phyloP scores from a whole-genome alignment of 1,140 invertebrate genomes.

The Chrysopa pallens region DNA sequence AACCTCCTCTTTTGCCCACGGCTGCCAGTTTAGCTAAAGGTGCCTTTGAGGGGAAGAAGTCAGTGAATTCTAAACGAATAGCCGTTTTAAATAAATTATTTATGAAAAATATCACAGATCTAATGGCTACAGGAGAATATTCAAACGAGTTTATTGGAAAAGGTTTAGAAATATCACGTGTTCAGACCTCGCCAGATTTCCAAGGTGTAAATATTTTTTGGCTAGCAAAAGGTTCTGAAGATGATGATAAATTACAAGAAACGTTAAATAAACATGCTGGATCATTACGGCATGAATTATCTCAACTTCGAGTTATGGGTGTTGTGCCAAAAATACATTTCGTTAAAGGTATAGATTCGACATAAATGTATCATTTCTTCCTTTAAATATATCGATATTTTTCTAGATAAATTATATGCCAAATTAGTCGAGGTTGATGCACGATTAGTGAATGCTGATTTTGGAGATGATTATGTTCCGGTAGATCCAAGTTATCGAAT shows the following conservation, averaged over 20 bases:
- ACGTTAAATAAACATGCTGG: slow-evolving; percentile 32
- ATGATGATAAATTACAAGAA: slow-evolving; percentile 27
- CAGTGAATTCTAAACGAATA: slow-evolving; percentile 21
- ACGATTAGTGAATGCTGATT: slow-evolving; percentile 34
- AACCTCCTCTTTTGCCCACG: not conserved
- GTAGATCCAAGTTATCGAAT: slow-evolving; percentile 22
- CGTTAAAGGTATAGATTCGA: slow-evolving; percentile 31
- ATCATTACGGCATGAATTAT: slow-evolving; percentile 43
- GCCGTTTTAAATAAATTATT: slow-evolving; percentile 57
- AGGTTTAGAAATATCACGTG: slow-evolving; percentile 46
- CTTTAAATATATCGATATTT: slow-evolving; percentile 4
- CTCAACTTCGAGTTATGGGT: slow-evolving; percentile 46
- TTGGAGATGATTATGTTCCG: slow-evolving; percentile 35
- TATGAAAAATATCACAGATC: slow-evolving; percentile 56
- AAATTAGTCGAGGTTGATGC: slow-evolving; percentile 33
- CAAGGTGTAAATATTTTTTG: slow-evolving; percentile 46
- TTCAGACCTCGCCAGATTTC: slow-evolving; percentile 33
- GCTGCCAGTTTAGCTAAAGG: not conserved
- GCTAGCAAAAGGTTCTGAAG: slow-evolving; percentile 29
- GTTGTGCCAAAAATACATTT: slow-evolving; percentile 49
- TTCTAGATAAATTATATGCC: slow-evolving; percentile 32
- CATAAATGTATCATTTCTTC: not conserved
- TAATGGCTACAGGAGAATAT: slow-evolving; percentile 47
- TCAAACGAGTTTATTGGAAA: slow-evolving; percentile 34
- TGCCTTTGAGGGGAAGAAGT: slow-evolving; percentile 6